Conservation (phyloP, 1,140 invertebrate genomes). For the Metaphire vulgaris region DNA sequence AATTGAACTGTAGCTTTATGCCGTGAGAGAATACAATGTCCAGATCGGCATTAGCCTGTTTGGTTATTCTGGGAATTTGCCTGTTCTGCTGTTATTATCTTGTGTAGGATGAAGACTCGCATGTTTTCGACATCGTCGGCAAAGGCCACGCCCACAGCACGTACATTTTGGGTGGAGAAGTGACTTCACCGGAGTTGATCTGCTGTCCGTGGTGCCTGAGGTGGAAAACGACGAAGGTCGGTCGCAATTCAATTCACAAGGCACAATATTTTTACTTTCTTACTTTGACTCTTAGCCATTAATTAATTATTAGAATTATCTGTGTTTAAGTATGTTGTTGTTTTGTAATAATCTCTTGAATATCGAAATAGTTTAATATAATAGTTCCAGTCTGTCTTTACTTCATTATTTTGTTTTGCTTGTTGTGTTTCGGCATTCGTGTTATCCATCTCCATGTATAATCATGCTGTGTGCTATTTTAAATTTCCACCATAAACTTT, state of each 20-base stretch:
- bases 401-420: not conserved
- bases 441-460: not conserved
- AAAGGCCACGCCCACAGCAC: constrained; percentile 40
- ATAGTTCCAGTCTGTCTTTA: not conserved
- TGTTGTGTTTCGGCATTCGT: not conserved
- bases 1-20: no score
- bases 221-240: constrained; percentile 37
- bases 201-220: constrained; percentile 37
- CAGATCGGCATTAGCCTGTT: constrained; percentile 7
- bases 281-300: no score
- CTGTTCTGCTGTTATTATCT: not conserved
- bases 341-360: not conserved
- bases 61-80: not conserved
- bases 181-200: constrained; percentile 40
- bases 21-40: not conserved
- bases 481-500: no score
- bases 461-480: constrained; percentile 16
- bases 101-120: not conserved
- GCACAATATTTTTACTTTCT: not conserved
- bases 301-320: not conserved
- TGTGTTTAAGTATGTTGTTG: not conserved
- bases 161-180: constrained; percentile 44
- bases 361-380: not conserved
- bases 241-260: constrained; percentile 8
- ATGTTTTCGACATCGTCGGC: constrained; percentile 41